Evolutionary conservation across 2,113 vertebrate species (phyloP).

Genomic region (Cyrtonyx montezumae): DNA sequence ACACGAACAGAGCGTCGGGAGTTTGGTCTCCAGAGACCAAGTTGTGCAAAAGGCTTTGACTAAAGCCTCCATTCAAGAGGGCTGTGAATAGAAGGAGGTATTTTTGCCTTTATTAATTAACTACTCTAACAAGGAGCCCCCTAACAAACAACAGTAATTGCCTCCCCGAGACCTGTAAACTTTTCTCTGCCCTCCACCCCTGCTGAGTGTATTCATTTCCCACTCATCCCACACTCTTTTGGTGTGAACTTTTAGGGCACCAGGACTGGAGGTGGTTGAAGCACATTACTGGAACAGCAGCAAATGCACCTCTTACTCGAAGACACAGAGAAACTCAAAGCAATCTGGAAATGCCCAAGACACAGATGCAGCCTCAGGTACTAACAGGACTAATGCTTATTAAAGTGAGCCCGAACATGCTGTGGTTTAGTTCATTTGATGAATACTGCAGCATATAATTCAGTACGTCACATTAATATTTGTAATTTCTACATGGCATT

Average conservation of each 20-base stretch:
- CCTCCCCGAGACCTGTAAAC: neutral
- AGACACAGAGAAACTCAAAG: neutral
- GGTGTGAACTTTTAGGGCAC: neutral
- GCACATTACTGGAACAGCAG: rapidly evolving
- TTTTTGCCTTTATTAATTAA: neutral
- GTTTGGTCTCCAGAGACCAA: neutral
- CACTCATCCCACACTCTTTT: neutral
- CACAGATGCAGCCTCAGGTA: neutral
- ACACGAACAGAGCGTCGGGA: neutral
- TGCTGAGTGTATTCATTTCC: rapidly evolving
- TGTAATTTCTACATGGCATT: neutral
- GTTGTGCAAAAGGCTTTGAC: neutral
- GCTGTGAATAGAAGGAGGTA: rapidly evolving
- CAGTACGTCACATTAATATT: rapidly evolving
- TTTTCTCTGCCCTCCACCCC: neutral
- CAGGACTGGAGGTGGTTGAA: neutral
- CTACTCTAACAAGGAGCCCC: neutral
- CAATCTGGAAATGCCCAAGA: neutral
- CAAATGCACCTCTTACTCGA: neutral
- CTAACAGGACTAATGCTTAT: neutral
- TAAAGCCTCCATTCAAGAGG: neutral
- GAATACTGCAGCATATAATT: neutral
- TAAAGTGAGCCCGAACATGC: neutral
- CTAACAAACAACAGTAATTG: neutral
- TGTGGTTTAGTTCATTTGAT: neutral